These are phyloP conservation scores for Drosophila incognita DNA, from an alignment of 2,888 invertebrate species.

Conservation along the genomic window DNA sequence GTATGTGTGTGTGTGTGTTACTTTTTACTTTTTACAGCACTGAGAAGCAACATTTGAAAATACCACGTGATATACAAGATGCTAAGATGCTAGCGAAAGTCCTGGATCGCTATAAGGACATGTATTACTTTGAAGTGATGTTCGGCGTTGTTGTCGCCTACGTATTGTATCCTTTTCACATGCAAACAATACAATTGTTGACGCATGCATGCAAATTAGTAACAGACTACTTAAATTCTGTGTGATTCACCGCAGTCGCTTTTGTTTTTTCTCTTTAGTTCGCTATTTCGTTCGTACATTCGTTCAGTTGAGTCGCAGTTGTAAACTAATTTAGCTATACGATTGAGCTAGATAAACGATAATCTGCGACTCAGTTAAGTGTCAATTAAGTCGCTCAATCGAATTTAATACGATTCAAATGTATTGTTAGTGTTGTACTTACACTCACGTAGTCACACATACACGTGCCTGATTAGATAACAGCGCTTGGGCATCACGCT, in stretches of 20 bases:
- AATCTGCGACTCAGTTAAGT: not conserved
- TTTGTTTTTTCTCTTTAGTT: not conserved
- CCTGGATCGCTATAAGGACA: conserved; percentile 95
- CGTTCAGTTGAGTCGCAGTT: not conserved
- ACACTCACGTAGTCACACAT: not conserved
- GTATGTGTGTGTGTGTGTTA: not conserved
- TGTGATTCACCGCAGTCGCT: not conserved
- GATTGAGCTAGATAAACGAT: not conserved
- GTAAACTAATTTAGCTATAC: not conserved
- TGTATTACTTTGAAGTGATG: conserved; percentile 96
- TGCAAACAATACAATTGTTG: conserved; percentile 22
- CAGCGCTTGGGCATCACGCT: conserved; percentile 13
- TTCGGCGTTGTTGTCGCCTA: conserved; percentile 95
- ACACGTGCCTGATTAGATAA: conserved; percentile 23
- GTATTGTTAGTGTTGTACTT: not conserved
- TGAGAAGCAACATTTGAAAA: conserved; percentile 93
- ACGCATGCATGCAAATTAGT: not conserved
- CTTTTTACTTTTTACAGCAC: conserved; percentile 86
- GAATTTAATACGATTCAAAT: not conserved
- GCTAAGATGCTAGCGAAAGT: conserved; percentile 97
- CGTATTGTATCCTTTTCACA: conserved; percentile 97
- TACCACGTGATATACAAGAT: conserved; percentile 97
- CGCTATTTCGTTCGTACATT: not conserved
- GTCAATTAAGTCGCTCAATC: not conserved
- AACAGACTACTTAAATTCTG: not conserved